Conservation (phyloP, 2,113 vertebrate species). For the Rafetus swinhoei region DNA sequence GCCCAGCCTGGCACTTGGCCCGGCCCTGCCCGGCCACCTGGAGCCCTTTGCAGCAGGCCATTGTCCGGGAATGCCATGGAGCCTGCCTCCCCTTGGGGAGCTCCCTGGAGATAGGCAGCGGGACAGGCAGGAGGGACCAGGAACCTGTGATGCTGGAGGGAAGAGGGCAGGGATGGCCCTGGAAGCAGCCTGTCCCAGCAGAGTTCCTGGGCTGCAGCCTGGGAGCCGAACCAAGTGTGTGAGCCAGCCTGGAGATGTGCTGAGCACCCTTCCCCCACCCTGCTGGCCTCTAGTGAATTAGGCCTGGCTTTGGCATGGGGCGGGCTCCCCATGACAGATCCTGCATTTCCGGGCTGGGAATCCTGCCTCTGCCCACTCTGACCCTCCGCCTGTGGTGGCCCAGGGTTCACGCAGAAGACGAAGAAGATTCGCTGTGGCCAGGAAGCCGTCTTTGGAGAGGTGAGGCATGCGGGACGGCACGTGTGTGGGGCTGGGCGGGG, state of each 20-base stretch:
- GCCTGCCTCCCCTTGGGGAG: too few species aligned
- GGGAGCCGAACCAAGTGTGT: not conserved
- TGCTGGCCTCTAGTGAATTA: not conserved
- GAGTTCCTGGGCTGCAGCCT: not conserved
- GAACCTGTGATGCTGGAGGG: too few species aligned
- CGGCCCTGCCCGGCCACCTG: too few species aligned
- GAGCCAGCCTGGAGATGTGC: not conserved
- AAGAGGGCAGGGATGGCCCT: not conserved
- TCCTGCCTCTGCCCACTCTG: not conserved
- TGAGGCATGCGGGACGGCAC: slow-evolving; percentile 52
- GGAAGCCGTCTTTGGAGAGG: slow-evolving; percentile 88
- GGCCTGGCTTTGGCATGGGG: not conserved
- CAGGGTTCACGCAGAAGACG: slow-evolving; percentile 91
- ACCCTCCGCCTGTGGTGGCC: too few species aligned
- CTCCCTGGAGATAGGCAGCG: not conserved
- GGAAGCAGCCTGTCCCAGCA: too few species aligned
- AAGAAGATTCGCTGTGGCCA: slow-evolving; percentile 82
- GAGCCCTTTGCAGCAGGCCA: too few species aligned
- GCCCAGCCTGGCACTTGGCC: too few species aligned
- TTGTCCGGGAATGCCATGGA: too few species aligned
- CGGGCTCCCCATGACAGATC: not conserved
- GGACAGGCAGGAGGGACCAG: not conserved
- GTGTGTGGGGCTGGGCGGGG: not conserved
- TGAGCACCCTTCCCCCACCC: not conserved
- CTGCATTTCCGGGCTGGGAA: not conserved